Conservation (phyloP, 2,797 vertebrate genomes). For the Antennarius maculatus region DNA sequence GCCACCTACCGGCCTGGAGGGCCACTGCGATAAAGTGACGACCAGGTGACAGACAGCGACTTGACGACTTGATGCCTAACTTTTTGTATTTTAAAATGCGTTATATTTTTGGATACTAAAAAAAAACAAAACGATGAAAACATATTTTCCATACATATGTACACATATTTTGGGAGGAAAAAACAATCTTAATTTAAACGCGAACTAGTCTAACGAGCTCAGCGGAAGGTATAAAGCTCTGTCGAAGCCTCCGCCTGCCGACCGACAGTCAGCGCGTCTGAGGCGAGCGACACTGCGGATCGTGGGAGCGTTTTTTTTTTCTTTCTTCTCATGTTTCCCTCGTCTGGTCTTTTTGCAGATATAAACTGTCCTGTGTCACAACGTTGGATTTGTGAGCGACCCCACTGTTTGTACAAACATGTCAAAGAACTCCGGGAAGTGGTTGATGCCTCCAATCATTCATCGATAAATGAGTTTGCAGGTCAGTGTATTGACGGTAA, state of each 20-base stretch:
- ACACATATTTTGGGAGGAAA: rapidly evolving
- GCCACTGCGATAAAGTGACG: neutral
- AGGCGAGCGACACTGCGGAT: neutral
- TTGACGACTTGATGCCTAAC: too few relatives aligned
- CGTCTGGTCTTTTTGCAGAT: constrained; percentile 70
- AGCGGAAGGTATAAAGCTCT: constrained; percentile 33
- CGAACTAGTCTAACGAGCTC: too few relatives aligned
- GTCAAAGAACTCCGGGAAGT: constrained; percentile 18
- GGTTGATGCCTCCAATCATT: constrained; percentile 6
- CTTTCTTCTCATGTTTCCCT: constrained; percentile 81
- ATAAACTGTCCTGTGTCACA: constrained; percentile 67
- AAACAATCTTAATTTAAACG: neutral
- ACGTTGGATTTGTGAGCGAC: constrained; percentile 71
- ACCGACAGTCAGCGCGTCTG: rapidly evolving
- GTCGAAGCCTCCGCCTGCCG: neutral
- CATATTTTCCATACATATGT: neutral
- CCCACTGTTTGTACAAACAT: constrained; percentile 82
- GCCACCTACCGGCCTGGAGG: constrained; percentile 46
- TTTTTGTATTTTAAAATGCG: neutral
- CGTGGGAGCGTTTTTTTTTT: neutral
- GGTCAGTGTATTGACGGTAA: constrained; percentile 39
- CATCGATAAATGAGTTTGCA: constrained; percentile 36
- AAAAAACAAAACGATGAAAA: neutral
- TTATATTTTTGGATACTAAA: neutral
- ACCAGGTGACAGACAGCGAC: neutral